Evolutionary conservation across 2,113 vertebrate genomes (phyloP), one percentile per base, ranked within the genome.

Genomic region (Trichechus manatus): DNA sequence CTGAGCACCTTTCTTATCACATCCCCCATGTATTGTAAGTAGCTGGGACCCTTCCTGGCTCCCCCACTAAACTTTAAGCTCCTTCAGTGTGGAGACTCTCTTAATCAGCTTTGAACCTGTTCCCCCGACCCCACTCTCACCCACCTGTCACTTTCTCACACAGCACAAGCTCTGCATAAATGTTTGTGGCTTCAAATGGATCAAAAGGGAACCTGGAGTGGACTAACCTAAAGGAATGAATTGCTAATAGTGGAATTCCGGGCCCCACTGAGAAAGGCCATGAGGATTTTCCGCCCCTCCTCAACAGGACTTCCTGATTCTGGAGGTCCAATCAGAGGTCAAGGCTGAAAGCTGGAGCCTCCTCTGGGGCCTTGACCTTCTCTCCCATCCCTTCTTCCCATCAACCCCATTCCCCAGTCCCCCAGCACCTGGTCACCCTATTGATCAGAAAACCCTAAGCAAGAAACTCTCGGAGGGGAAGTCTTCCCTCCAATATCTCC

Each of bases 21-120:
- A 0, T 2, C 27, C n/a, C 15, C 53, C 1, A 0, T 1, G 31
- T 7, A 7, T 47, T 15, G 3, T 13, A 13, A 39, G 47, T 5
- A 53, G 13, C 42, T 2, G 4, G 56, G 87, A 27, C 72, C 44
- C 70, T 11, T 31, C 47, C 23, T 0, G 27, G 15, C 33, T 11
- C 42, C 39, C 50, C 64, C 1, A 2, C 14, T 63, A 5, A 27
- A 33, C 82, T 39, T 1, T 0, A 11, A 17, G 29, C 63, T 56
- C 39, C 84, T 5, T n/a, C 5, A 14, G 3, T 15, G 0, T 27
- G n/a, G 47, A 75, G 61, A 74, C 39, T 53, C 78, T n/a, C 39
- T 50, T 33, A 7, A 5, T 39, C 85, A 5, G 33, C 33, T 70
- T 44, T n/a, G 50, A 63, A 1, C 56, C 33, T 6, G 3, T 8